Conservation (phyloP, 2,113 vertebrate genomes). For the Heptranchias perlo region DNA sequence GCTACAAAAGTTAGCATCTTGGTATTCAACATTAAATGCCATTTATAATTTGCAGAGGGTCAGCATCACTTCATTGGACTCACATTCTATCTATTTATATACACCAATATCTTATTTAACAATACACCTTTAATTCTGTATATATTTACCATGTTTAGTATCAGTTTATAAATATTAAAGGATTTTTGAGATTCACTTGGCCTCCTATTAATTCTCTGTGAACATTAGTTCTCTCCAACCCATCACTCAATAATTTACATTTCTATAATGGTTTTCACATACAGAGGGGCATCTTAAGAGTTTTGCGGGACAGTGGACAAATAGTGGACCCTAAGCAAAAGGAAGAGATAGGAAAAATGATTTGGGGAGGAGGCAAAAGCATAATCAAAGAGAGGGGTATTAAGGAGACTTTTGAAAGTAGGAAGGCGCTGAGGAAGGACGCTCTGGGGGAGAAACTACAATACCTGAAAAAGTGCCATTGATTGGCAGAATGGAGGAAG, state of each 20-base stretch:
- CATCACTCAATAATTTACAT: background rate
- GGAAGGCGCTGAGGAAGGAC: background rate
- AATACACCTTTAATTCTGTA: background rate
- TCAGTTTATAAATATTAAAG: background rate
- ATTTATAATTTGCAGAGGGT: background rate
- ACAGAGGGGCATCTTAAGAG: background rate
- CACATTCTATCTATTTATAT: background rate
- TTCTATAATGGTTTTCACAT: background rate
- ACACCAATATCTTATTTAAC: background rate
- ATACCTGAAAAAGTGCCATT: background rate
- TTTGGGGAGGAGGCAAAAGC: background rate
- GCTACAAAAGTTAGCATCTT: background rate
- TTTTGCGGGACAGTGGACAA: background rate
- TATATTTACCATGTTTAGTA: background rate
- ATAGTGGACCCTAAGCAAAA: background rate
- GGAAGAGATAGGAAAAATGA: background rate
- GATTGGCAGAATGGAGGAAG: background rate
- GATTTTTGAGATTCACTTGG: background rate
- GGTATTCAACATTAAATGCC: background rate
- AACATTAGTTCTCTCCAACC: background rate
- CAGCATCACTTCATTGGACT: background rate
- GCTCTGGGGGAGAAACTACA: background rate
- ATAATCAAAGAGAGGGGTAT: background rate
- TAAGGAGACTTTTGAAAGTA: background rate
- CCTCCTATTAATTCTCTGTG: background rate